Percentiles rank a stretch among this genome's conserved stretches.
Conservation (phyloP, 2,113 vertebrate species). For the Siphamia tubifer region DNA sequence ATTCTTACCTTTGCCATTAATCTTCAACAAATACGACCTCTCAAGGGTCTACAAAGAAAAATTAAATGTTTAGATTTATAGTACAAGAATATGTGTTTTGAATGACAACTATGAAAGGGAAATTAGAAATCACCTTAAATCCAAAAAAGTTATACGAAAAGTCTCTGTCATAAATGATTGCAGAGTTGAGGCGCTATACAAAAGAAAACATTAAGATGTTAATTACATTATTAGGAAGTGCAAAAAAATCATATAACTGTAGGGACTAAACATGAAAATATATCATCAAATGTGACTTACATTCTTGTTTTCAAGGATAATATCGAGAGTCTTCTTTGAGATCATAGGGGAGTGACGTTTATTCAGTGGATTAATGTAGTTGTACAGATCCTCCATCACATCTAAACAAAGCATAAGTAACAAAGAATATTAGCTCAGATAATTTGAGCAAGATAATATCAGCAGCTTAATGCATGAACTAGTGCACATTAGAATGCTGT, state of each 20-base stretch:
- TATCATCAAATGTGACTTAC: slow-evolving; percentile 73
- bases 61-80: neutral
- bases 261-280: neutral
- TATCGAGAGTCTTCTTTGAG: slow-evolving; percentile 87
- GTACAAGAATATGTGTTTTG: neutral
- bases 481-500: too few relatives aligned
- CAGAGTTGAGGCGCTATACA: slow-evolving; percentile 91
- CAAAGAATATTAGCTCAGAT: too few relatives aligned
- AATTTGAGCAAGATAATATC: too few relatives aligned
- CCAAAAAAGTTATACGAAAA: slow-evolving; percentile 99
- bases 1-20: slow-evolving; percentile 91
- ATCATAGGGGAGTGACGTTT: slow-evolving; percentile 92
- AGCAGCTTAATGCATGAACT: too few relatives aligned
- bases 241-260: neutral
- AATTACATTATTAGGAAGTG: neutral
- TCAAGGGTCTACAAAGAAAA: slow-evolving; percentile 86
- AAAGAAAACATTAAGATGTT: neutral
- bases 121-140: slow-evolving; percentile 86
- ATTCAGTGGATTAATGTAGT: slow-evolving; percentile 90
- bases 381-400: slow-evolving; percentile 97
- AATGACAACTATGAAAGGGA: neutral
- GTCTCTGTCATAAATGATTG: slow-evolving; percentile 95
- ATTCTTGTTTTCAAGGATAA: slow-evolving; percentile 91
- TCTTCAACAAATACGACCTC: slow-evolving; percentile 93
- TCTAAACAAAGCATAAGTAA: slow-evolving; percentile 70